These are phyloP conservation scores for Microdon myrmicae DNA, from an alignment of 2,888 invertebrate genomes.

Conservation along the genomic window DNA sequence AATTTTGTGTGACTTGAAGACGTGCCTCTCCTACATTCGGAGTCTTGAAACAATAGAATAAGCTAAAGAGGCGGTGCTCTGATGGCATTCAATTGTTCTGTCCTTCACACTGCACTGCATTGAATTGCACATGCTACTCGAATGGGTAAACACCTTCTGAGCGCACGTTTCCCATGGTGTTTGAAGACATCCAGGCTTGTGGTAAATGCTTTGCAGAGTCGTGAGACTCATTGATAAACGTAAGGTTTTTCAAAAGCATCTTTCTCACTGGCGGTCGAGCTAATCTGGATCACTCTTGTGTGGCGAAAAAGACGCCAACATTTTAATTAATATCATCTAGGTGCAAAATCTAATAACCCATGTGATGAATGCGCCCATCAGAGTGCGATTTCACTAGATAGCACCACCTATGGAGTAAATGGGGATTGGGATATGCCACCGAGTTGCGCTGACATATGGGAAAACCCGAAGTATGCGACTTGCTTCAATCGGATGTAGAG, in stretches of 20 bases:
- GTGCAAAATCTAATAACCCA: constrained; percentile 49
- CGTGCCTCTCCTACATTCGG: constrained; percentile 10
- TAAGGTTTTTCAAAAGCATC: constrained; percentile 15
- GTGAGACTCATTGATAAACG: constrained; percentile 43
- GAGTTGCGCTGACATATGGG: background rate
- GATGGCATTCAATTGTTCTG: constrained; percentile 30
- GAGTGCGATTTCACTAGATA: constrained; percentile 37
- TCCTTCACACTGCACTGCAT: constrained; percentile 12
- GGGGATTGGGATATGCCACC: too few relatives aligned
- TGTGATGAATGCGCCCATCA: constrained; percentile 51
- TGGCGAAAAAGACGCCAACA: constrained; percentile 18
- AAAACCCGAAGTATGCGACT: constrained; percentile 24
- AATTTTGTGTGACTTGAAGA: constrained; percentile 36
- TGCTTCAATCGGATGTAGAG: constrained; percentile 29
- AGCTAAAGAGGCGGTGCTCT: constrained; percentile 1
- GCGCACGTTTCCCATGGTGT: constrained; percentile 5
- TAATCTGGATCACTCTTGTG: constrained; percentile 23
- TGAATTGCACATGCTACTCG: constrained; percentile 19
- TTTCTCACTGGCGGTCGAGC: constrained; percentile 22
- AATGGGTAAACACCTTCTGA: constrained; percentile 28
- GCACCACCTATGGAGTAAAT: constrained; percentile 17
- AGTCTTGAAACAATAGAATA: constrained; percentile 32
- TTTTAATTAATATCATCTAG: constrained; percentile 42
- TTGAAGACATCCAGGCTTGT: constrained; percentile 22
- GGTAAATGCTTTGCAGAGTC: constrained; percentile 8